These are phyloP conservation scores for Microtus pennsylvanicus DNA, from an alignment of 2,113 vertebrate genomes.

Conservation along the genomic window DNA sequence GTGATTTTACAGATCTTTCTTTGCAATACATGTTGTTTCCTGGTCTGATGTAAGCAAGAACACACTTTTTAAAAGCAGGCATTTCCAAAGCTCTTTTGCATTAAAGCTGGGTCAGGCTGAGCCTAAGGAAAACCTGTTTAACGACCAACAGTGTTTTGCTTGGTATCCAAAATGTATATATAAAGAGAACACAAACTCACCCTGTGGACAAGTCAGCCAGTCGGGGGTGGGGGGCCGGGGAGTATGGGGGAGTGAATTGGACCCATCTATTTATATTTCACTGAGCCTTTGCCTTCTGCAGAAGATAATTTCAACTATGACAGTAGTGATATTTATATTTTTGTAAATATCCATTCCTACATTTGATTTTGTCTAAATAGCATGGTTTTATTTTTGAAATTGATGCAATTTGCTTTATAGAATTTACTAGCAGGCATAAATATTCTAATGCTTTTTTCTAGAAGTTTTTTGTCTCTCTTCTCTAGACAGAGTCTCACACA, in stretches of 20 bases:
- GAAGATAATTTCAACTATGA: conserved; percentile 75
- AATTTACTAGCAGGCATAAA: conserved; percentile 27
- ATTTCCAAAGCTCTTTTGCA: background rate
- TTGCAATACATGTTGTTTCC: background rate
- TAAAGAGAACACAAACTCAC: conserved; percentile 60
- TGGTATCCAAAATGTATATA: conserved; percentile 70
- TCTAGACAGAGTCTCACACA: background rate
- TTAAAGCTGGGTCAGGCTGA: conserved; percentile 53
- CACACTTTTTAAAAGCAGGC: conserved; percentile 36
- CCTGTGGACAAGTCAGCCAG: conserved; percentile 56
- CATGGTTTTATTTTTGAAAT: conserved; percentile 9
- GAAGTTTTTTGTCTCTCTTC: background rate
- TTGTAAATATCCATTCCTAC: conserved; percentile 66
- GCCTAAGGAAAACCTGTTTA: conserved; percentile 75
- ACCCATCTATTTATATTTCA: background rate
- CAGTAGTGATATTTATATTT: conserved; percentile 65
- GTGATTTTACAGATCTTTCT: background rate
- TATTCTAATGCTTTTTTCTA: background rate
- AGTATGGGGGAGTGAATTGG: background rate
- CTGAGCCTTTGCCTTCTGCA: background rate
- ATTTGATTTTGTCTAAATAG: conserved; percentile 41
- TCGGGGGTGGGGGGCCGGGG: conserved; percentile 69
- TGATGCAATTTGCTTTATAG: conserved; percentile 32
- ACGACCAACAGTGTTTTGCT: conserved; percentile 67
- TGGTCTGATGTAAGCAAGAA: conserved; percentile 28